Percentiles rank a stretch among this genome's conserved stretches.
These are phyloP conservation scores for Leptinotarsa lineolata DNA, from an alignment of 1,140 invertebrate genomes.

Conservation along the genomic window DNA sequence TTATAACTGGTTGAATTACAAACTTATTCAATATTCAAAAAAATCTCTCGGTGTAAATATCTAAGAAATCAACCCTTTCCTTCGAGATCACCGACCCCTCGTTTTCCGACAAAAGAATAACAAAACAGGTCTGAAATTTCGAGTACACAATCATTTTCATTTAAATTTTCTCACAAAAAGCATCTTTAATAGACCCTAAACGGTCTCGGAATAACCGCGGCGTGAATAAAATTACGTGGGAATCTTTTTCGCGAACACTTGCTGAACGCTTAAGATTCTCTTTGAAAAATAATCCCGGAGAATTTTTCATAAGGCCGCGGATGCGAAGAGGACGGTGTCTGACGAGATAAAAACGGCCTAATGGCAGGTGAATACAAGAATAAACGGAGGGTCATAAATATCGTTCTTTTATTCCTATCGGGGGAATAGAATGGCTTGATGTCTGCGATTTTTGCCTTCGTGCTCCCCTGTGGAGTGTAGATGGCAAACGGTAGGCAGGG, in stretches of 20 bases:
- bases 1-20: no score
- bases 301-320: conserved; percentile 19
- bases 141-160: conserved; percentile 25
- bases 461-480: conserved; percentile 10
- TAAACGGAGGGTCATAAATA: not conserved
- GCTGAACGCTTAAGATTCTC: conserved; percentile 22
- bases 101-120: not conserved
- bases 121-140: conserved; percentile 20
- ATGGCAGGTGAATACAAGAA: not conserved
- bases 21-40: no score
- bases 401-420: not conserved
- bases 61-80: not conserved
- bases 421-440: not conserved
- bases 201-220: conserved; percentile 32
- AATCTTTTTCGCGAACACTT: conserved; percentile 36
- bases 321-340: not conserved
- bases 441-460: conserved; percentile 24
- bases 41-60: no score
- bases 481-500: not conserved
- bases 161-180: conserved; percentile 18
- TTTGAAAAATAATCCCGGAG: conserved; percentile 23
- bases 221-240: conserved; percentile 39
- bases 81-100: not conserved
- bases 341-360: not conserved
- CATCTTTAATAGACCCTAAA: conserved; percentile 35